Evolutionary conservation across 2,797 vertebrate genomes (phyloP).

Genomic region (Xenentodon cancila): DNA sequence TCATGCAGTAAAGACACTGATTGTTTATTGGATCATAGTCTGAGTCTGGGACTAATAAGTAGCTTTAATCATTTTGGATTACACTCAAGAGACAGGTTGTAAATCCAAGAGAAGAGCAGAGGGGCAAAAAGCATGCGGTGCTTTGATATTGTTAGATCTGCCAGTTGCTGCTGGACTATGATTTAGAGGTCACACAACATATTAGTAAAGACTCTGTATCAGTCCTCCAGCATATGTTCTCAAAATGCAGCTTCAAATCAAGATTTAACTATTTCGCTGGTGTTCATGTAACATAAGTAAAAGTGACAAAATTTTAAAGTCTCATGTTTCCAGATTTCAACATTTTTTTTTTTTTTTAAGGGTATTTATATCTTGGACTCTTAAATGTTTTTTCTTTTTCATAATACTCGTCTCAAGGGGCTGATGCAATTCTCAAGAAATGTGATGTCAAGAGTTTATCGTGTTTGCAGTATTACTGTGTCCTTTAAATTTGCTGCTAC

Average conservation of each 20-base stretch:
- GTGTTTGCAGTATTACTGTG: too few relatives aligned
- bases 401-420: too few relatives aligned
- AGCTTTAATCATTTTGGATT: slow-evolving; percentile 56
- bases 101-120: slow-evolving; percentile 48
- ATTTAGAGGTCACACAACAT: slow-evolving; percentile 51
- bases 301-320: too few relatives aligned
- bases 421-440: too few relatives aligned
- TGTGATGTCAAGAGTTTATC: too few relatives aligned
- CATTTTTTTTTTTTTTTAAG: too few relatives aligned
- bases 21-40: slow-evolving; percentile 48
- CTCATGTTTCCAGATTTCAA: too few relatives aligned
- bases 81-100: slow-evolving; percentile 45
- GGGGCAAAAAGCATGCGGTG: slow-evolving; percentile 24
- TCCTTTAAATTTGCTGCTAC: too few relatives aligned
- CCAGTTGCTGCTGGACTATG: slow-evolving; percentile 32
- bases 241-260: slow-evolving; percentile 42
- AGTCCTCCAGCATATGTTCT: slow-evolving; percentile 17
- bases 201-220: slow-evolving; percentile 35
- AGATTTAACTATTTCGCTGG: slow-evolving; percentile 38
- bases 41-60: slow-evolving; percentile 50
- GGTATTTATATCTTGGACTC: too few relatives aligned
- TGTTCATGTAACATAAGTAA: slow-evolving; percentile 6
- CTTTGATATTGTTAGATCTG: slow-evolving; percentile 30
- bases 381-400: too few relatives aligned
- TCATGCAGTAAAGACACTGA: slow-evolving; percentile 31